Evolutionary conservation across 2,113 vertebrate genomes (phyloP).

Genomic region (Rhagologus leucostigma): DNA sequence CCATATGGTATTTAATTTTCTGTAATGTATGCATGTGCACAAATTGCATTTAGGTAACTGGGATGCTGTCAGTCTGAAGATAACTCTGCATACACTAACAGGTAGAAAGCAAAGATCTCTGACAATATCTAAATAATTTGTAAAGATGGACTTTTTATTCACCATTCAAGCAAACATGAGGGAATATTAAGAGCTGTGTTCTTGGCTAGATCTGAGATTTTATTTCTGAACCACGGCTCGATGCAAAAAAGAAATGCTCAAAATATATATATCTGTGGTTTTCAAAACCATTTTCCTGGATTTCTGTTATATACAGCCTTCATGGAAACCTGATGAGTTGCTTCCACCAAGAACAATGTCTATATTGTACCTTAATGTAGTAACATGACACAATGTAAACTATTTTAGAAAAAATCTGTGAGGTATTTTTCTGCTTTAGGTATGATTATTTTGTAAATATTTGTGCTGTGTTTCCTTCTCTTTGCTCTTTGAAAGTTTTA

Average conservation of each 20-base stretch:
- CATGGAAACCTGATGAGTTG: neutral
- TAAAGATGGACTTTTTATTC: neutral
- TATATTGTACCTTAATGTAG: neutral
- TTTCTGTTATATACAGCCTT: neutral
- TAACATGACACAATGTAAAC: neutral
- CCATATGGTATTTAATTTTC: constrained; percentile 72
- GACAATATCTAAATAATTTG: neutral
- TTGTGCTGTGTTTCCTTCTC: neutral
- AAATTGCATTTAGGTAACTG: constrained; percentile 52
- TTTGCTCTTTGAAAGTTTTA: neutral
- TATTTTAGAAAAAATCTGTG: neutral
- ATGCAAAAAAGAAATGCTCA: neutral
- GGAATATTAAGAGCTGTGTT: neutral
- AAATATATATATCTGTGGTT: neutral
- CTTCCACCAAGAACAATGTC: neutral
- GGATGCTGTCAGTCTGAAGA: constrained; percentile 38
- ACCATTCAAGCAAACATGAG: neutral
- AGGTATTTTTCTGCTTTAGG: neutral
- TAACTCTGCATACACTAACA: constrained; percentile 9
- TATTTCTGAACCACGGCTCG: neutral
- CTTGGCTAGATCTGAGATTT: neutral
- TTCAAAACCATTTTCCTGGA: neutral
- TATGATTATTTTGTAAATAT: neutral
- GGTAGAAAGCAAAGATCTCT: constrained; percentile 17
- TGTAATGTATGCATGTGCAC: constrained; percentile 60